A percentile compares a stretch with the other conserved stretches of the same genome.
phyloP scores from a whole-genome alignment of 2,797 vertebrate genomes.

The Coracias cyanogaster region DNA sequence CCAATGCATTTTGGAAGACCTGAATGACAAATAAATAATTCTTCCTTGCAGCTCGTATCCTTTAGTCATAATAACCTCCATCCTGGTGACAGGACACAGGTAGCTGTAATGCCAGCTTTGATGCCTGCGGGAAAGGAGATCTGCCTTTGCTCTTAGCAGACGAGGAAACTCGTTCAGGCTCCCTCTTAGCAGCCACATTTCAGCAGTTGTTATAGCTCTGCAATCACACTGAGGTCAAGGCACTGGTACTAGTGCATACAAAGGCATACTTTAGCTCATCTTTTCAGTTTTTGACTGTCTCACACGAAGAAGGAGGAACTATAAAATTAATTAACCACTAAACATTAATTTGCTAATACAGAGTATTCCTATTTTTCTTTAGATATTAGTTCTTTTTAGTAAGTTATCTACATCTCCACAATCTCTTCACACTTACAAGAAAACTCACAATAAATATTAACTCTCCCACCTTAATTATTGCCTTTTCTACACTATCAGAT shows the following conservation, averaged over 20 bases:
- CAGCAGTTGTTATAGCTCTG: neutral
- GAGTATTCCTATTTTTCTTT: neutral
- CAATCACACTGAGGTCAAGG: neutral
- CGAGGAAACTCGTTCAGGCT: neutral
- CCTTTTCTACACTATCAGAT: neutral
- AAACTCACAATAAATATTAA: neutral
- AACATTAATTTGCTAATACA: neutral
- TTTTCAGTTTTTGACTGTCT: neutral
- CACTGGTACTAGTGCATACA: neutral
- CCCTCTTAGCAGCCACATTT: neutral
- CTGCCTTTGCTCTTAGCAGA: neutral
- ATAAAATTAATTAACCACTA: neutral
- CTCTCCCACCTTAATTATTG: neutral
- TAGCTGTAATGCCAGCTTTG: neutral
- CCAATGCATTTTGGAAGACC: neutral
- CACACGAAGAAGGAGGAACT: neutral
- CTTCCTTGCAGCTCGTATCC: neutral
- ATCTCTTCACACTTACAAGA: neutral
- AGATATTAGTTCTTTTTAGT: neutral
- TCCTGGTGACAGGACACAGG: neutral
- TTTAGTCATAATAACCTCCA: neutral
- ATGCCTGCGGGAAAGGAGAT: neutral
- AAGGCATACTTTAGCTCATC: neutral
- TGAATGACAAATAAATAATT: neutral
- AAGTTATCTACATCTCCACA: neutral